Conservation (phyloP, 2,113 vertebrate species). For the Scartelaos histophorus region DNA sequence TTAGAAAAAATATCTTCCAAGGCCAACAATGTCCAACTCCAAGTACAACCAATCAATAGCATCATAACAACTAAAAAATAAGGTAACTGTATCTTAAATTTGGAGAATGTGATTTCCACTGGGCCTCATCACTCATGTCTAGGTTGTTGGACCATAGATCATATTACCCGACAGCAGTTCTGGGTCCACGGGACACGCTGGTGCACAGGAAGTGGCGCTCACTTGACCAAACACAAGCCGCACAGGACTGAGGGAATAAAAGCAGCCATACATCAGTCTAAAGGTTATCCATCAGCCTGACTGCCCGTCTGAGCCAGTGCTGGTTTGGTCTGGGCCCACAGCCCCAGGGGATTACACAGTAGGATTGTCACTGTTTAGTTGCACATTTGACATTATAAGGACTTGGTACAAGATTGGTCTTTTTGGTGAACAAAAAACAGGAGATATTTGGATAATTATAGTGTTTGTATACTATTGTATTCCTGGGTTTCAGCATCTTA, state of each 20-base stretch:
- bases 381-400: neutral
- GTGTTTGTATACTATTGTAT: too few species aligned
- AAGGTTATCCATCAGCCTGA: constrained; percentile 65
- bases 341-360: constrained; percentile 45
- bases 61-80: neutral
- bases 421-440: too few species aligned
- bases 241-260: constrained; percentile 44
- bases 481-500: too few species aligned
- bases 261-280: constrained; percentile 54
- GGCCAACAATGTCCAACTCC: neutral
- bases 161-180: constrained; percentile 66
- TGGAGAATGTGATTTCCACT: constrained; percentile 53
- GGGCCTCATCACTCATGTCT: constrained; percentile 57
- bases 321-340: constrained; percentile 39
- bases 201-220: constrained; percentile 56
- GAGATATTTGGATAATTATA: too few species aligned
- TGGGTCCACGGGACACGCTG: constrained; percentile 45
- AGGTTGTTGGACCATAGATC: constrained; percentile 49
- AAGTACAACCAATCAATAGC: neutral
- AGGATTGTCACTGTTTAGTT: constrained; percentile 9
- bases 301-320: constrained; percentile 54
- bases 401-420: neutral
- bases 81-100: constrained; percentile 12
- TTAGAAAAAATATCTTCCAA: neutral
- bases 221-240: constrained; percentile 62